Evolutionary conservation across 2,113 vertebrate genomes (phyloP), one percentile per base, ranked within the genome.

Genomic region (Baryphthengus martii): DNA sequence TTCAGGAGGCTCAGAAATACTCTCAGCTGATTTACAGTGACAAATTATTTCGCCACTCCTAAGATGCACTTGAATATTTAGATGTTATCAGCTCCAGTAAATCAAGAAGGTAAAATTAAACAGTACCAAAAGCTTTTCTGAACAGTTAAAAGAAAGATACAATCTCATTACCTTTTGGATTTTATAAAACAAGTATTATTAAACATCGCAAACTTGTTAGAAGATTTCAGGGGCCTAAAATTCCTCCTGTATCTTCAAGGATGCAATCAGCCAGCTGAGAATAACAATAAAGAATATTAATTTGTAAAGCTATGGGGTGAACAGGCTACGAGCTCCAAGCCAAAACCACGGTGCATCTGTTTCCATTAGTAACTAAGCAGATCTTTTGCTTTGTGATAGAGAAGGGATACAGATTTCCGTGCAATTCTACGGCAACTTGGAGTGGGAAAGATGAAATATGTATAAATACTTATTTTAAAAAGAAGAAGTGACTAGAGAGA

Each of bases 171-270:
- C 75, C 37, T 93, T 95, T 56, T 62, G 52, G 94, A 56, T 90
- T 93, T 66, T 74, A 93, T 88, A 83, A 83, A 95, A 90, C 94
- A 94, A 88, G 74, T 93, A 85, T 85, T 95, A 96, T 95, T 93
- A 95, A 94, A 92, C n/a, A 94, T 20, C 82, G 47, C 31, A 53
- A 91, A 90, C 63, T 89, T 79, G 68, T 81, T 82, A 88, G 77
- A 66, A 77, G 63, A 78, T 89, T 86, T 73, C 65, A 89, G 87
- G 66, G 47, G 71, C 74, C 87, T 81, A 85, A 89, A 74, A 92
- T 93, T 94, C 89, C 83, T 94, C 67, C 89, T 53, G 52, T 73
- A 76, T 75, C 90, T 37, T 67, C 80, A 70, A 91, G 79, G 80
- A 90, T 52, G 74, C 73, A 92, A 78, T 81, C 50, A 55, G 62